Base-by-base conservation (phyloP, 2,113 vertebrate genomes). In the Ptyas mucosa region DNA sequence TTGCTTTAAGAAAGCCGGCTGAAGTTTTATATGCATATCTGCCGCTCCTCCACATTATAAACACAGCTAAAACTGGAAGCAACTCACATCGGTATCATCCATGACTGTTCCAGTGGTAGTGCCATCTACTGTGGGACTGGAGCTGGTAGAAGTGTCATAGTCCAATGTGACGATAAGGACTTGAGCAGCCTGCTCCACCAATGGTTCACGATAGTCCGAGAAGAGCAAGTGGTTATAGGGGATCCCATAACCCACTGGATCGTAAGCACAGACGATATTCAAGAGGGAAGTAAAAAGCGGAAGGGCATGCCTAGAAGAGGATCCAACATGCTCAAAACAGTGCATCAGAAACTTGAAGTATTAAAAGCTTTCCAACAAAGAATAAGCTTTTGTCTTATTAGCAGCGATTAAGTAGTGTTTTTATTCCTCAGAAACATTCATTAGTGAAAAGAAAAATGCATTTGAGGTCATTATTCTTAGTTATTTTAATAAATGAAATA, bases 181-280 rank as follows among this genome's bases (percentile, higher is more conserved):
- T 96, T 99, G 99, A 3, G 98, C 98, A 0, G 99, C 99, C 96
- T 98, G 99, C 97, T 99, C 99, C 95, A 99, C 99, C 96, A 99
- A 97, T 0, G 99, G 99, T 96, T 99, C 99, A 0, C 99, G 98
- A 96, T 99, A 99, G 98, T 99, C 99, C 0, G 99, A 98, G 97
- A 99, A 99, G 5, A 99, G 98, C 96, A 99, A 97, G 97, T 99
- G 99, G 94, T 99, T 99, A 98, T 99, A 99, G 3, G 99, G 99
- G 94, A 99, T 99, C 92, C 99, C 99, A 1, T 99, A 99, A 92
- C 99, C 99, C 97, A 99, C 99, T 0, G 99, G 99, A 95, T 99
- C 99, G 0, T 99, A 99, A 93, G 99, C 99, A 92, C 99, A 99
- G 95, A 99, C 99, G 0, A 99, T 97, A 1, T 99, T 99, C 94